phyloP scores from a whole-genome alignment of 1,140 invertebrate species.

The Xylocopa sonorina region DNA sequence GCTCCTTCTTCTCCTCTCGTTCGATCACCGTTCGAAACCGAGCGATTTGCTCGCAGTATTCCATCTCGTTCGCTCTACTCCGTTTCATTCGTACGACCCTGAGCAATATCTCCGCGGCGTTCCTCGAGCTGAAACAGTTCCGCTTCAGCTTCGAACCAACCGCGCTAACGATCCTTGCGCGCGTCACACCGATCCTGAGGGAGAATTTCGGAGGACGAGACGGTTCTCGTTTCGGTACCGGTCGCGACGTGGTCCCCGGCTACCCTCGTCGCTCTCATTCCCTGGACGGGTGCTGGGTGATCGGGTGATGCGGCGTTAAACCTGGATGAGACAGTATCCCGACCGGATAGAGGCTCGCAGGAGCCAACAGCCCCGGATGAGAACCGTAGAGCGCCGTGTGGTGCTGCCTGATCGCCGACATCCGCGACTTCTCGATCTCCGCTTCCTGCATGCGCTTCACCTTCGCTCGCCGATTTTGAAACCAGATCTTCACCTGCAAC shows the following conservation, averaged over 20 bases:
- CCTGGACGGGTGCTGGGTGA: conserved; percentile 72
- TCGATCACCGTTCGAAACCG: too few species aligned
- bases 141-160: too few species aligned
- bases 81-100: too few species aligned
- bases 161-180: too few species aligned
- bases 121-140: too few species aligned
- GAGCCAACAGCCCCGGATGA: conserved; percentile 75
- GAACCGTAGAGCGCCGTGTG: conserved; percentile 80
- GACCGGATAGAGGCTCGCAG: conserved; percentile 74
- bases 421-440: conserved; percentile 94
- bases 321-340: conserved; percentile 75
- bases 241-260: neutral
- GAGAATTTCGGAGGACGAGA: neutral
- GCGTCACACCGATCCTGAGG: neutral
- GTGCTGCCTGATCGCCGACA: conserved; percentile 85
- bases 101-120: too few species aligned
- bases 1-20: too few species aligned
- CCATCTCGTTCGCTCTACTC: too few species aligned
- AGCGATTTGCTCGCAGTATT: too few species aligned
- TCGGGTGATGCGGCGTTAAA: conserved; percentile 69
- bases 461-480: conserved; percentile 97
- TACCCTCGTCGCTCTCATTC: conserved; percentile 67
- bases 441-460: conserved; percentile 97
- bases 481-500: conserved; percentile 97
- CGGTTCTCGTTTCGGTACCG: conserved; percentile 33